Evolutionary conservation across 2,888 invertebrate genomes (phyloP).

Genomic region (Agelastica alni): DNA sequence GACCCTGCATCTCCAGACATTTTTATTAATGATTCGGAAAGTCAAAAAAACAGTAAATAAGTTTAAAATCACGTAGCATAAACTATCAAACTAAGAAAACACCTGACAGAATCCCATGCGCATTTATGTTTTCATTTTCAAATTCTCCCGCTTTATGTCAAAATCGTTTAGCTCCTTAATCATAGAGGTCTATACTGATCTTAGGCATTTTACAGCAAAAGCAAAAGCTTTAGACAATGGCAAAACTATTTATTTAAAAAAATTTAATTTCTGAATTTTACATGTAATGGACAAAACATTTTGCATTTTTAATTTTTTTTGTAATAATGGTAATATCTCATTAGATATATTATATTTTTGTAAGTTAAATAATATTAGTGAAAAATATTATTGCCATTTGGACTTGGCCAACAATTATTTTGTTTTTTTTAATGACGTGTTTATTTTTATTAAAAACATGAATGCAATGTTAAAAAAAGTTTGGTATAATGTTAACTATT

Average conservation of each 20-base stretch:
- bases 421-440: too few relatives aligned
- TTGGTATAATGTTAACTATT: too few relatives aligned
- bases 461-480: too few relatives aligned
- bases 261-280: too few relatives aligned
- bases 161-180: background rate
- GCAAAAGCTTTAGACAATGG: background rate
- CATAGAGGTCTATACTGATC: background rate
- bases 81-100: constrained; percentile 6
- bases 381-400: too few relatives aligned
- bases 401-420: too few relatives aligned
- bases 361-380: too few relatives aligned
- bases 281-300: too few relatives aligned
- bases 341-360: too few relatives aligned
- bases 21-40: background rate
- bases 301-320: background rate
- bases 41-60: constrained; percentile 7
- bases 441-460: too few relatives aligned
- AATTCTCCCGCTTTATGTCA: background rate
- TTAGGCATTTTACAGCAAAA: too few relatives aligned
- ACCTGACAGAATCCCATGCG: constrained; percentile 6
- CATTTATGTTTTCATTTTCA: constrained; percentile 6
- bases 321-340: background rate
- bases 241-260: background rate
- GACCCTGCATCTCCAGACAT: constrained; percentile 24
- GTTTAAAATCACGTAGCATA: constrained; percentile 15